Evolutionary conservation across 2,888 invertebrate genomes (phyloP).

Genomic region (Ophioninae sp.): DNA sequence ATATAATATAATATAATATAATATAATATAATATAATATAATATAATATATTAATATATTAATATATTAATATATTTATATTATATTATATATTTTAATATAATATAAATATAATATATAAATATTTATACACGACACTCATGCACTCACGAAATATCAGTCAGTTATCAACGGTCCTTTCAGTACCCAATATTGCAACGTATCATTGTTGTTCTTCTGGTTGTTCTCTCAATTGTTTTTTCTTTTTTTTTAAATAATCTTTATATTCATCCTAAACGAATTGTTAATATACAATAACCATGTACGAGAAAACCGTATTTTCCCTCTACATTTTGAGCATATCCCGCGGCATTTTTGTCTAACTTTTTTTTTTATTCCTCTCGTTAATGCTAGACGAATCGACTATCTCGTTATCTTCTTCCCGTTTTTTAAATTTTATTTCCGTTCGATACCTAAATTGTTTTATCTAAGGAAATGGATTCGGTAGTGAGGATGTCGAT

Average conservation of each 20-base stretch:
- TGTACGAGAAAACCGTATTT: slow-evolving; percentile 56
- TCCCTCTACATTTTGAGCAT: slow-evolving; percentile 76
- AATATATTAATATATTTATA: too few relatives aligned
- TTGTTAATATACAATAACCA: slow-evolving; percentile 57
- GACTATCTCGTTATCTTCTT: slow-evolving; percentile 33
- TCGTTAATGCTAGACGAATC: slow-evolving; percentile 32
- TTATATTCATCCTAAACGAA: slow-evolving; percentile 57
- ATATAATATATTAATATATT: too few relatives aligned
- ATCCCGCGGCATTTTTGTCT: slow-evolving; percentile 72
- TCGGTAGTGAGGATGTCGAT: slow-evolving; percentile 55
- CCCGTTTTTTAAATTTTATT: slow-evolving; percentile 32
- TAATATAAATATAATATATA: too few relatives aligned
- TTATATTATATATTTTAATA: too few relatives aligned
- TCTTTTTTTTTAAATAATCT: slow-evolving; percentile 36
- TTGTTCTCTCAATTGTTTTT: too few relatives aligned
- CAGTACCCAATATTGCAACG: slow-evolving; percentile 51
- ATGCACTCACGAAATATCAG: slow-evolving; percentile 30
- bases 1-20: too few relatives aligned
- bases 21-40: too few relatives aligned
- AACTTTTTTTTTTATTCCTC: slow-evolving; percentile 35
- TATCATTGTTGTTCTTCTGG: too few relatives aligned
- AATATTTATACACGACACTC: slow-evolving; percentile 6
- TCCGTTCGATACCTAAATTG: too few relatives aligned
- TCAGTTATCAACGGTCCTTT: slow-evolving; percentile 55
- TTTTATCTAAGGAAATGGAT: slow-evolving; percentile 56